phyloP scores from a whole-genome alignment of 2,888 invertebrate species.

The Amphipoea oculea region DNA sequence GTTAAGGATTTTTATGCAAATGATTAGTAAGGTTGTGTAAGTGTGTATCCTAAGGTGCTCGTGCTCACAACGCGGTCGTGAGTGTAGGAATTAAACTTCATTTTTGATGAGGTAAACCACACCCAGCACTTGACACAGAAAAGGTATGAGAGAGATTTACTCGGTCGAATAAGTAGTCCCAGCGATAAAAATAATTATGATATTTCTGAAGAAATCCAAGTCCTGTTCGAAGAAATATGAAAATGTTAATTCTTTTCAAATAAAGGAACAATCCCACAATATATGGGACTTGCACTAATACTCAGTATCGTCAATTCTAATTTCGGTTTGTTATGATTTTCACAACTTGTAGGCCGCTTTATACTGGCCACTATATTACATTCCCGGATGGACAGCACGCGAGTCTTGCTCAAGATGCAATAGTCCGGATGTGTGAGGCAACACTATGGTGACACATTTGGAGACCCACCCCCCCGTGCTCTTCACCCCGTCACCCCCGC shows the following conservation, averaged over 20 bases:
- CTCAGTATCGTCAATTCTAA: neutral
- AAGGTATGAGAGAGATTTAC: neutral
- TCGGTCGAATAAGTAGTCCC: neutral
- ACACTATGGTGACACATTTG: slow-evolving; percentile 18
- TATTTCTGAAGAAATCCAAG: neutral
- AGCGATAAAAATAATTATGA: neutral
- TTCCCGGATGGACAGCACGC: neutral
- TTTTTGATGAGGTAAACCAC: neutral
- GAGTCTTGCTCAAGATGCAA: slow-evolving; percentile 7
- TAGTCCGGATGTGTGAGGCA: slow-evolving; percentile 10
- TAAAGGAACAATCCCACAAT: neutral
- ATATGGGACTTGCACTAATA: too few species aligned
- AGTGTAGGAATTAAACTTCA: neutral
- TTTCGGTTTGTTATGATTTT: neutral
- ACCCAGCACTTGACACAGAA: neutral
- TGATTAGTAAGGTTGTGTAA: neutral
- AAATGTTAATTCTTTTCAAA: neutral
- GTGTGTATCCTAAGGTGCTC: neutral
- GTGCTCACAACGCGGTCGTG: neutral
- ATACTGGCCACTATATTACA: neutral
- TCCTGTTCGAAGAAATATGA: neutral
- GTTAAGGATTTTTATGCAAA: slow-evolving; percentile 15
- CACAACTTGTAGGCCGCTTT: neutral
- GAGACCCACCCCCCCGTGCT: neutral
- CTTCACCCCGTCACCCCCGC: neutral